Conservation (phyloP, 2,797 vertebrate genomes). For the Syngnathus rostellatus region DNA sequence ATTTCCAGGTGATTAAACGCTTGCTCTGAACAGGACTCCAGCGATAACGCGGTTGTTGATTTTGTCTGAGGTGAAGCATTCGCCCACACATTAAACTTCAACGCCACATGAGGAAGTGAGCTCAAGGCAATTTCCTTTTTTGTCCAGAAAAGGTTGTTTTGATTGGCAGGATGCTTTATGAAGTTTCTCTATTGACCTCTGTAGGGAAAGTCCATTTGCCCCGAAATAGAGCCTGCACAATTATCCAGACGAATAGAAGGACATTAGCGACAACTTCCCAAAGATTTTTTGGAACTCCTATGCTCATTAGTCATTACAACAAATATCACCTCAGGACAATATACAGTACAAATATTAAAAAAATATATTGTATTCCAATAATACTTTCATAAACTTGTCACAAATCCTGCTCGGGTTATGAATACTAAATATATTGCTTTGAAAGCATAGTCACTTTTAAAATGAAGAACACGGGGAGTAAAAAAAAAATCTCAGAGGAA, state of each 20-base stretch:
- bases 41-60: background rate
- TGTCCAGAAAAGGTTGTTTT: constrained; percentile 4
- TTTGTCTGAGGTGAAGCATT: constrained; percentile 7
- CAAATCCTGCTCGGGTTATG: constrained; percentile 11
- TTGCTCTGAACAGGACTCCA: constrained; percentile 3
- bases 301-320: background rate
- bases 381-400: background rate
- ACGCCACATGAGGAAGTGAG: constrained; percentile 3
- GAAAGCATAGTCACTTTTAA: constrained; percentile 27
- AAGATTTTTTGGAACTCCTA: background rate
- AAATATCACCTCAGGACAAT: background rate
- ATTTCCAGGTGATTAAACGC: constrained; percentile 2
- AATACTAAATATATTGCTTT: constrained; percentile 11
- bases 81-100: constrained; percentile 3
- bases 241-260: background rate
- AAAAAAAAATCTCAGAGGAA: constrained; percentile 13
- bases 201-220: background rate
- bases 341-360: background rate
- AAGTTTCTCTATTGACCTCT: background rate
- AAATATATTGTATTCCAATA: background rate
- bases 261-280: background rate
- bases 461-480: constrained; percentile 25
- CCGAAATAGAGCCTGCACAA: background rate
- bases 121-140: constrained; percentile 9
- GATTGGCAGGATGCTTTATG: constrained; percentile 8